phyloP scores from a whole-genome alignment of 2,113 vertebrate species.

The Oncorhynchus masou region DNA sequence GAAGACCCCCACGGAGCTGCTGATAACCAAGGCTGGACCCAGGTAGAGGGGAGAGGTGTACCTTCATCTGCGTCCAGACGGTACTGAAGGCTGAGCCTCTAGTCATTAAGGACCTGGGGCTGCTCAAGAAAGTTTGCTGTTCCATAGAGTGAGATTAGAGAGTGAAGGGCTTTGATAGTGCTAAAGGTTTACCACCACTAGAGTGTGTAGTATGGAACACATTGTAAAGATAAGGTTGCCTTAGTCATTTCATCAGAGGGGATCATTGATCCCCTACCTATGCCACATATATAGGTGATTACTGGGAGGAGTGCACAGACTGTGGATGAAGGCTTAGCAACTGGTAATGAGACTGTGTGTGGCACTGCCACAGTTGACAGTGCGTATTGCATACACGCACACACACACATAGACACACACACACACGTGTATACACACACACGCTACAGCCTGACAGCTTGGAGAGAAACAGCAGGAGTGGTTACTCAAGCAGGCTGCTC shows the following conservation, averaged over 20 bases:
- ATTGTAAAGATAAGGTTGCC: constrained; percentile 41
- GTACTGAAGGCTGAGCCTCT: no score
- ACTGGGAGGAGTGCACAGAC: not conserved
- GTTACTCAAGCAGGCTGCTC: constrained; percentile 2
- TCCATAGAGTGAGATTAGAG: not conserved
- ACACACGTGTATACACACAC: constrained; percentile 16
- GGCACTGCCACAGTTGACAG: constrained; percentile 28
- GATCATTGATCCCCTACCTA: constrained; percentile 10
- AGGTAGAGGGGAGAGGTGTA: not conserved
- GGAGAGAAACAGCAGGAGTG: constrained; percentile 6
- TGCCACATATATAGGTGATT: not conserved
- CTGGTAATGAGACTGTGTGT: constrained; percentile 36
- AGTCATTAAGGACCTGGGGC: no score
- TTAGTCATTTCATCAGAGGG: not conserved
- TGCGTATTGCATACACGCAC: not conserved
- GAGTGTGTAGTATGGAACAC: constrained; percentile 4
- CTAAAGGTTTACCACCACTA: not conserved
- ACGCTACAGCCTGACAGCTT: not conserved
- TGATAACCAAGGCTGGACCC: not conserved
- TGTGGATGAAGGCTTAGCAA: not conserved
- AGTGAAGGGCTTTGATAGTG: not conserved
- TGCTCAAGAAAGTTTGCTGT: not conserved
- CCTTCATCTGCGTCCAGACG: no score
- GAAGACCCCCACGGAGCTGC: not conserved
- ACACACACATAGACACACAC: constrained; percentile 17